Evolutionary conservation across 2,888 invertebrate species (phyloP), one percentile per base, ranked within the genome.

Genomic region (Ophion obscuratus): DNA sequence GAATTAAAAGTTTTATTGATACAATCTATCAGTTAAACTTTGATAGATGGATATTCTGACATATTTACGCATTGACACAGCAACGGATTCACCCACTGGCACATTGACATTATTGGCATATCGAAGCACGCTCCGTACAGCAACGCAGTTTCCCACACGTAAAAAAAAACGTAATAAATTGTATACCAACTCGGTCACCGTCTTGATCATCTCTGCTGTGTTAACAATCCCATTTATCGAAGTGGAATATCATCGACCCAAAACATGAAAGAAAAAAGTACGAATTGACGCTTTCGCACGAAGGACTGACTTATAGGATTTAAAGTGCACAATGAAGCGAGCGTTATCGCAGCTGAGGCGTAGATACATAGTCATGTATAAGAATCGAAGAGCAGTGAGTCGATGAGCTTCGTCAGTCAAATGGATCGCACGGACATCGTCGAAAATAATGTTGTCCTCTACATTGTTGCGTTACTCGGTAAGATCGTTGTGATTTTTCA

Each of bases 291-390:
- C 17, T 3, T 17, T 17, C 3, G 17, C 4, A 17, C 53, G 53
- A 4, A 27, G 24, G 27, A 27, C 27, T 31, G 27, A 27, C 27
- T 64, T 31, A 64, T 27, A 31, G 17, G 57, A 24, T 66, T 67
- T 59, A 74, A 53, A 66, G 9, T 57, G 14, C 17, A 59, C 20
- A 74, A 75, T 44, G 40, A n/a, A 61, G 57, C 40, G 40, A 40
- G 40, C 40, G 40, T 40, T 40, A 40, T 40, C 40, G 40, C 40
- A 6, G 40, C 40, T 40, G 40, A 40, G 9, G 40, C 40, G 6
- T 9, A 40, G 40, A 7, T 40, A 40, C 40, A 40, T 40, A 40
- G 9, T 40, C 40, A 40, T 40, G 40, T 40, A 40, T 9, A 7
- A 40, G 9, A 40, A 40, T 40, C 7, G 7, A 6, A 40, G 1